Conservation (phyloP, 2,888 invertebrate genomes). For the Aleiodes testaceus region DNA sequence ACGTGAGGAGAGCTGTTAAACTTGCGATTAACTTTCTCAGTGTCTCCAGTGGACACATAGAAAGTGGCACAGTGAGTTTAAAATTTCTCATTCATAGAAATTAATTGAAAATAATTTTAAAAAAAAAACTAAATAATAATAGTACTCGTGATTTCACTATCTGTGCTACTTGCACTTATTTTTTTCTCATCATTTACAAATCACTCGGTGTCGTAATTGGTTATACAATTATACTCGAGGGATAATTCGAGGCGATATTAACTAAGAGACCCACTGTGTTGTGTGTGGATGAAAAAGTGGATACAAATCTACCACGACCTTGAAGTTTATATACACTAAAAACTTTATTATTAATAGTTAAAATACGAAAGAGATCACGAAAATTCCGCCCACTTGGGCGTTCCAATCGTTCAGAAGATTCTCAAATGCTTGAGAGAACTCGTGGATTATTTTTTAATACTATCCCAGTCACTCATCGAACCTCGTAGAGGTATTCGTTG, state of each 20-base stretch:
- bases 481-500: conserved; percentile 3
- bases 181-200: not conserved
- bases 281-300: conserved; percentile 44
- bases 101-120: not conserved
- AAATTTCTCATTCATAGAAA: conserved; percentile 3
- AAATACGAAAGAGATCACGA: conserved; percentile 53
- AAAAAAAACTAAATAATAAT: no score
- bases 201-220: conserved; percentile 3
- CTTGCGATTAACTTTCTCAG: conserved; percentile 43
- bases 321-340: conserved; percentile 57
- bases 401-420: conserved; percentile 34
- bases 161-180: no score
- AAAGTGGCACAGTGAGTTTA: conserved; percentile 48
- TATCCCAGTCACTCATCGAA: conserved; percentile 27
- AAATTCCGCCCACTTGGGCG: conserved; percentile 53
- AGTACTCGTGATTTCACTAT: no score
- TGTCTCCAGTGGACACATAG: conserved; percentile 44
- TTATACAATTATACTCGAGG: conserved; percentile 21
- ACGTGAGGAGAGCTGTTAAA: conserved; percentile 44
- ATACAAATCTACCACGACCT: conserved; percentile 53
- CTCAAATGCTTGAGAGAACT: conserved; percentile 6
- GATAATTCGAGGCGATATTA: conserved; percentile 27
- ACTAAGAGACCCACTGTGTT: conserved; percentile 8
- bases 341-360: conserved; percentile 62
- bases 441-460: conserved; percentile 12